Evolutionary conservation across 2,888 invertebrate species (phyloP).

Genomic region (Noctua pronuba): DNA sequence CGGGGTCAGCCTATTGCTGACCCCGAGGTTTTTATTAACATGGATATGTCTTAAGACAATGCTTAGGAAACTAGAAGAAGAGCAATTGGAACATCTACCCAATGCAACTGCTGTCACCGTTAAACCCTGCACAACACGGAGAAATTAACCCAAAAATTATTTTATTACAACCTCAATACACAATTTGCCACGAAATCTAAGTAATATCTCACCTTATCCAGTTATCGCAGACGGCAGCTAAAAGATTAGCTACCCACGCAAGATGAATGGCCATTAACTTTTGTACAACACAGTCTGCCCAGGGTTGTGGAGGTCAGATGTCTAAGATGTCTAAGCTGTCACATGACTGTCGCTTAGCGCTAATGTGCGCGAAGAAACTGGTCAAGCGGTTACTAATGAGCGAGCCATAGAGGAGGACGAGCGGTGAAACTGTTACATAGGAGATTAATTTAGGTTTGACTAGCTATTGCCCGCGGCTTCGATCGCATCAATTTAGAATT

Average conservation of each 20-base stretch:
- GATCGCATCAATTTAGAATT: too few relatives aligned
- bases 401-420: not conserved
- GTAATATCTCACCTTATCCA: not conserved
- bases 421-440: not conserved
- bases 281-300: not conserved
- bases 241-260: constrained; percentile 27
- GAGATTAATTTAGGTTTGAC: not conserved
- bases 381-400: constrained; percentile 41
- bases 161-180: not conserved
- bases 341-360: constrained; percentile 23
- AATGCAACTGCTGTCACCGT: too few relatives aligned
- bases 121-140: too few relatives aligned
- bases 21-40: too few relatives aligned
- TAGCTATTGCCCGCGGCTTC: too few relatives aligned
- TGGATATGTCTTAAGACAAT: too few relatives aligned
- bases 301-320: constrained; percentile 31
- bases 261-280: constrained; percentile 15
- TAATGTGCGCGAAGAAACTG: constrained; percentile 26
- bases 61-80: too few relatives aligned
- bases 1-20: too few relatives aligned
- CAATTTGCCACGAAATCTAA: not conserved
- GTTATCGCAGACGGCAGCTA: not conserved
- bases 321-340: constrained; percentile 20
- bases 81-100: too few relatives aligned
- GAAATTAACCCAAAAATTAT: too few relatives aligned